These are phyloP conservation scores for Malurus elegans DNA, from an alignment of 2,113 vertebrate genomes.

Conservation along the genomic window DNA sequence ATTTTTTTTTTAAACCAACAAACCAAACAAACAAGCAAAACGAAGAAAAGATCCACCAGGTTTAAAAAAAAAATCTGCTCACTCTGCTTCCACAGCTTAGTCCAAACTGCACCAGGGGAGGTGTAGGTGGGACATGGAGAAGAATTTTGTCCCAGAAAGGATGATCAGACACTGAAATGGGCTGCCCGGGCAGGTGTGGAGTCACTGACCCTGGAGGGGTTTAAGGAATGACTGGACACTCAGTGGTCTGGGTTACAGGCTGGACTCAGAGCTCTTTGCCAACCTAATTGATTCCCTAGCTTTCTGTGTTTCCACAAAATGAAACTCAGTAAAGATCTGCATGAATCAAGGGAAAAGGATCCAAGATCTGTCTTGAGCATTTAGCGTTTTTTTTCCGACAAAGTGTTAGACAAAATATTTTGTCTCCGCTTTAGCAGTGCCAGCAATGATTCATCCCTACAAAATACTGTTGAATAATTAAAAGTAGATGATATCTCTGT, in stretches of 20 bases:
- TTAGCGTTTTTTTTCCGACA: neutral
- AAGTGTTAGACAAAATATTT: neutral
- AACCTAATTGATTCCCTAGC: neutral
- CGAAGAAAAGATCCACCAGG: too few relatives aligned
- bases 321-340: neutral
- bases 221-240: neutral
- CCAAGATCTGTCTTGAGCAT: neutral
- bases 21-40: too few relatives aligned
- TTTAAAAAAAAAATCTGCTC: neutral
- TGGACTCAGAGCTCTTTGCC: neutral
- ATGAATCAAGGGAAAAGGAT: neutral
- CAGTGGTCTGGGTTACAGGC: neutral
- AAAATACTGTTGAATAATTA: conserved; percentile 12
- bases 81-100: rapidly evolving
- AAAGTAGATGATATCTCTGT: neutral
- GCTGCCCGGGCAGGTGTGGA: neutral
- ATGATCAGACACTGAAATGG: neutral
- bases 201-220: neutral
- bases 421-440: neutral
- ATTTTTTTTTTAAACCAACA: too few relatives aligned
- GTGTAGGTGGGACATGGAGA: neutral
- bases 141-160: neutral
- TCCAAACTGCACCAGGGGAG: neutral
- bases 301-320: neutral
- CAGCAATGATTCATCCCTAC: neutral